Evolutionary conservation across 1,140 invertebrate genomes (phyloP).

Genomic region (Nasonia giraulti): DNA sequence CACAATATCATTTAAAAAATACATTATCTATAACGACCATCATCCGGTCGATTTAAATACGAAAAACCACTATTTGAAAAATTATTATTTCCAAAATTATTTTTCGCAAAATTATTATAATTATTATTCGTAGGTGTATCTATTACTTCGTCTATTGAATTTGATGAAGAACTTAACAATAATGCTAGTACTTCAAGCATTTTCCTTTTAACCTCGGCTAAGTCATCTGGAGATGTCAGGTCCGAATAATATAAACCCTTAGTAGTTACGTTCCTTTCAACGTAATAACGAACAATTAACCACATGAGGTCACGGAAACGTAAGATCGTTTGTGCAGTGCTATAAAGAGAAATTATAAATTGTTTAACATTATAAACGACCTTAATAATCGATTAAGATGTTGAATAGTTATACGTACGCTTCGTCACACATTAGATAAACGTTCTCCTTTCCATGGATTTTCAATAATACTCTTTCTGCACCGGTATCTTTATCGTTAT

Average conservation of each 20-base stretch:
- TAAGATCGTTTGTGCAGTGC: constrained; percentile 67
- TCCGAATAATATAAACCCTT: neutral
- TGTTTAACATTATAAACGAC: constrained; percentile 31
- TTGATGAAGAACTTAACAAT: constrained; percentile 52
- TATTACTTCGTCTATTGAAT: neutral
- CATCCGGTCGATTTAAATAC: neutral
- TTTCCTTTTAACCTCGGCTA: constrained; percentile 52
- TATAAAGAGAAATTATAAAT: constrained; percentile 42
- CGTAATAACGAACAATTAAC: constrained; percentile 73
- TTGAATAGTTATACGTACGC: constrained; percentile 62
- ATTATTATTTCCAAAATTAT: neutral
- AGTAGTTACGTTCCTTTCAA: constrained; percentile 67
- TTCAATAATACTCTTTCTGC: constrained; percentile 59
- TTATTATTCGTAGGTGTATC: neutral
- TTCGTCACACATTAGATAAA: constrained; percentile 67
- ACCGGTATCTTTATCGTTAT: neutral
- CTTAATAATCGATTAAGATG: constrained; percentile 21
- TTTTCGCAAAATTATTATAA: neutral
- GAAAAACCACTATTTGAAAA: neutral
- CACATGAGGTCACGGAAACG: constrained; percentile 73
- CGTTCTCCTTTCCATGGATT: constrained; percentile 63
- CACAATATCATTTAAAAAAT: neutral
- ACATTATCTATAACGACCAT: neutral
- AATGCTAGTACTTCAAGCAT: constrained; percentile 56
- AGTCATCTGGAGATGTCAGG: neutral